Percentiles rank a stretch among this genome's conserved stretches.
These are phyloP conservation scores for Aphelenchoides fujianensis DNA, from an alignment of 1,140 invertebrate genomes.

Conservation along the genomic window DNA sequence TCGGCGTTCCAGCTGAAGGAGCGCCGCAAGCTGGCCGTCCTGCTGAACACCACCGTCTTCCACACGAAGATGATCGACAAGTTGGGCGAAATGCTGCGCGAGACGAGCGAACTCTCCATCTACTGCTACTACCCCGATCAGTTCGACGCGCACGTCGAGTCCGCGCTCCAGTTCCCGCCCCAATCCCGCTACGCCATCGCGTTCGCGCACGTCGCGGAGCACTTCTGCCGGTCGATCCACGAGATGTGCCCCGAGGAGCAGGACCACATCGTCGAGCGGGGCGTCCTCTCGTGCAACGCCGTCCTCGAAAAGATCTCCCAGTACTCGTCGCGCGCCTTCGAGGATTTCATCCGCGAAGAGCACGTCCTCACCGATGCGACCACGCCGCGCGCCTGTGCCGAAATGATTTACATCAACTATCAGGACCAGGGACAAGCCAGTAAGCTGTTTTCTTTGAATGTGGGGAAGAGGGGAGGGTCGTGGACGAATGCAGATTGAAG, in stretches of 20 bases:
- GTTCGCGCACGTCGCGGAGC: conserved; percentile 93
- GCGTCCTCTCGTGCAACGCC: conserved; percentile 71
- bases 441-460: too few relatives aligned
- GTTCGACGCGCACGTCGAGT: conserved; percentile 50
- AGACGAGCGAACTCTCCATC: conserved; percentile 92
- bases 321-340: conserved; percentile 38
- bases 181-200: conserved; percentile 78
- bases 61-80: conserved; percentile 98
- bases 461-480: too few relatives aligned
- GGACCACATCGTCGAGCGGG: conserved; percentile 56
- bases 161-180: conserved; percentile 48
- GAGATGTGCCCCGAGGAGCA: conserved; percentile 95
- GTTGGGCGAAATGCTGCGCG: conserved; percentile 90
- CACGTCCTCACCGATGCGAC: conserved; percentile 97
- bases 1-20: conserved; percentile 78
- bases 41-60: conserved; percentile 91
- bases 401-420: conserved; percentile 63
- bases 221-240: conserved; percentile 95
- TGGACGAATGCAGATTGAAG: too few relatives aligned
- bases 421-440: conserved; percentile 24
- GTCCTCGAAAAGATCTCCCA: conserved; percentile 75
- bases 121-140: conserved; percentile 70
- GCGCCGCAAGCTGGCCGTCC: conserved; percentile 78
- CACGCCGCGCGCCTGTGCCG: conserved; percentile 63
- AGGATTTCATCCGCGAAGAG: conserved; percentile 91